phyloP scores from a whole-genome alignment of 2,797 vertebrate genomes.

The Peromyscus attwateri region DNA sequence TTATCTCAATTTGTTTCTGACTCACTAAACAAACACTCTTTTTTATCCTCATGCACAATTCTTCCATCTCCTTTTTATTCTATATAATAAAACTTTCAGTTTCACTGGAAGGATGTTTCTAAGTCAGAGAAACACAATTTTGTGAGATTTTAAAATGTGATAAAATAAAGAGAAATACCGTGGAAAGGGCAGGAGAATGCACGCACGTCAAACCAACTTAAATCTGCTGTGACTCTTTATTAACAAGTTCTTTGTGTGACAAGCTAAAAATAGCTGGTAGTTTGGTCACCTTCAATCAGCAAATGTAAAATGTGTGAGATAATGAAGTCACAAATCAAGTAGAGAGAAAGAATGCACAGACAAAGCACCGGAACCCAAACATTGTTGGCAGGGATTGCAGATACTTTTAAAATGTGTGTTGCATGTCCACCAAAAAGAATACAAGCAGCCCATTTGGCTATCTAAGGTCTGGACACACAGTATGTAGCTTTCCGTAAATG shows the following conservation, averaged over 20 bases:
- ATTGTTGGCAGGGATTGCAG: background rate
- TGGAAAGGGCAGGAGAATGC: background rate
- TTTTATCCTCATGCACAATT: slow-evolving; percentile 59
- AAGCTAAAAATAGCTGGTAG: slow-evolving; percentile 37
- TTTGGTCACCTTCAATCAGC: slow-evolving; percentile 61
- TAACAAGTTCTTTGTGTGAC: slow-evolving; percentile 42
- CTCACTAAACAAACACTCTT: slow-evolving; percentile 64
- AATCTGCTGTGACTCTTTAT: slow-evolving; percentile 47
- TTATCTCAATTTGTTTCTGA: slow-evolving; percentile 66
- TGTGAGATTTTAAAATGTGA: slow-evolving; percentile 56
- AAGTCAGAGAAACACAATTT: slow-evolving; percentile 58
- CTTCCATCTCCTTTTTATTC: slow-evolving; percentile 53
- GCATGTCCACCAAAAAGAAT: background rate
- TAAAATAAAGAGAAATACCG: slow-evolving; percentile 43
- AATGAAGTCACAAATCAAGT: slow-evolving; percentile 43
- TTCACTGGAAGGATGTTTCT: slow-evolving; percentile 36
- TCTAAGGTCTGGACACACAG: background rate
- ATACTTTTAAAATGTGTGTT: background rate
- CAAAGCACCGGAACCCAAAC: background rate
- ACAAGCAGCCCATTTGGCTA: background rate
- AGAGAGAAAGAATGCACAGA: background rate
- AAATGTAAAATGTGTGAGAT: slow-evolving; percentile 38
- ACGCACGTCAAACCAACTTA: slow-evolving; percentile 22
- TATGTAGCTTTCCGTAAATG: background rate
- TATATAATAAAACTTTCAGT: slow-evolving; percentile 55